Evolutionary conservation across 2,797 vertebrate genomes (phyloP), one percentile per base, ranked within the genome.

Genomic region (Zalophus californianus): DNA sequence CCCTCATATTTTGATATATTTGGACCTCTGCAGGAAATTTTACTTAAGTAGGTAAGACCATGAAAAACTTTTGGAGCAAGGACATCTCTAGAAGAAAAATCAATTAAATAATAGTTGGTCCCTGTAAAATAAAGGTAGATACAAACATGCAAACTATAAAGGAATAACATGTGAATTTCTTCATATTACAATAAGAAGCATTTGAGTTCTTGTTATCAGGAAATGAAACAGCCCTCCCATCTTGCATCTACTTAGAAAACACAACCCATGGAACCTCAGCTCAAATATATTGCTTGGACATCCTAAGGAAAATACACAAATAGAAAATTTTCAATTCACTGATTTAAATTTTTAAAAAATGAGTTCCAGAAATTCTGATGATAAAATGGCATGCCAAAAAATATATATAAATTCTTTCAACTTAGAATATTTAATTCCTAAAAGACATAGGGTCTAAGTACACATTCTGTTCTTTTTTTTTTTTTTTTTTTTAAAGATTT

Each of bases 171-270:
- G 15, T 62, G 77, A 68, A 68, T 94, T 95, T 90, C 41, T 93
- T 96, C 21, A 87, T 80, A 93, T 38, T 96, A 78, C 21, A 97
- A 86, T 21, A 78, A 95, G 56, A 82, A 15, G n/a, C 2, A 96
- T n/a, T 87, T 96, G 60, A 98, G 85, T 50, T 90, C 92, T 97
- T 56, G 32, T 92, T 92, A 96, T 77, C 94, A 92, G 10, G 75
- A 86, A 96, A 86, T 29, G 41, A 48, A 95, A 97, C 16, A 83
- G 14, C 25, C 41, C 52, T 96, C 29, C 27, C 83, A 3, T 75
- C 92, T 96, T 96, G 95, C 48, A 97, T 85, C 8, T 62, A 86
- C 66, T 95, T 96, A 84, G 73, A 84, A 95, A 96, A 73, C 10
- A 87, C 44, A 72, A 88, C 58, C 41, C 79, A 58, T 97, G 77